Base-by-base conservation (phyloP, 2,888 invertebrate genomes). In the Apotomis betuletana region DNA sequence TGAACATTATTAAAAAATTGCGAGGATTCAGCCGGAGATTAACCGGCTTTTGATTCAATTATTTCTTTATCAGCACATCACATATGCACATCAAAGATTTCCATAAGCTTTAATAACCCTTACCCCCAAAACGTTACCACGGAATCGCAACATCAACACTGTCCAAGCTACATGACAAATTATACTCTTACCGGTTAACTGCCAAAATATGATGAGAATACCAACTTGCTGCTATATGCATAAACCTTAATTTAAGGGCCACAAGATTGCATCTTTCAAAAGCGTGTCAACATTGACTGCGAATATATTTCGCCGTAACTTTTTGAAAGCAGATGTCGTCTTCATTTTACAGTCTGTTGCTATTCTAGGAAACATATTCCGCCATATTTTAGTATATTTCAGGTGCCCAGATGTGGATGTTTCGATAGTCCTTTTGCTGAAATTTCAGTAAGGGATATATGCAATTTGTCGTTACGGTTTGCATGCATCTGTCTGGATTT, bases 261-360 rank as follows among this genome's bases (percentile, higher is more conserved):
- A 0, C 2, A 74, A 83, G 81, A 80, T 78, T 77, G 61, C 10
- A 36, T 57, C 62, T 62, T 8, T 70, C 67, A 80, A 75, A 78
- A 78, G 41, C 49, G 69, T 68, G 41, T 38, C 44, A 60, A 65
- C 72, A 72, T 69, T 58, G 67, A 68, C 67, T 74, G 77, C 77
- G 70, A 74, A 79, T 79, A 76, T 75, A 83, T 83, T 77, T 77
- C 27, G 71, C 71, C 78, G 75, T 79, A 83, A 84, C 84, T 86
- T 91, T 92, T 90, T 87, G 89, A 87, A 87, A 87, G 90, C 92
- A 90, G 86, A 89, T 91, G 91, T 88, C 86, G 82, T 85, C 80
- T 90, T 89, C 91, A 90, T 92, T 92, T 92, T 90, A 91, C 91
- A 90, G 91, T 91, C 92, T 90, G 91, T 80, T 90, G 92, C 92